Evolutionary conservation across 2,888 invertebrate species (phyloP), one percentile per base, ranked within the genome.

Genomic region (Phania funesta): DNA sequence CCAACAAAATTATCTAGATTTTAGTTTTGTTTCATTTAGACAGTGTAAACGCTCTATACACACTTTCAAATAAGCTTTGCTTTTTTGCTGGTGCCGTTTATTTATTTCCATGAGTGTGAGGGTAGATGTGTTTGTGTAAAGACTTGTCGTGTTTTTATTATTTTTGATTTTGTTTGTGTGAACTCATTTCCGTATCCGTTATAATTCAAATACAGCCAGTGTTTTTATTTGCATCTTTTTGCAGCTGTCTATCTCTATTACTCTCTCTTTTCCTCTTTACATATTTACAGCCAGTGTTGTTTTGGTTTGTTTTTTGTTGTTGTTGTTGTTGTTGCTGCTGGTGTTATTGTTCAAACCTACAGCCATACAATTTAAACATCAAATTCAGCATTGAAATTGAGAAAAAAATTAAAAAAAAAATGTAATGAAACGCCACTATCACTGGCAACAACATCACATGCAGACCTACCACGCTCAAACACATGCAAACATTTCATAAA

Each of bases 131-230:
- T 22, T 32, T 22, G 24, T 52, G 32, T 38, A 3, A 13, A 41
- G 18, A 20, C 24, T 56, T 64, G 50, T 71, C 58, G 56, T 48
- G 48, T n/a, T 71, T 78, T 41, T 79, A 79, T 76, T 76, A 71
- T 65, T 80, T 75, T 70, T 71, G 60, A 71, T 58, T 82, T 74
- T 82, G 68, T 78, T 78, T 82, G 82, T 82, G 74, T 78, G 74
- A 78, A 75, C 74, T 82, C 82, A 78, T 82, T 82, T 82, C 76
- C 81, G 76, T 81, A 77, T 81, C 78, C 82, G 78, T 78, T 78
- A 70, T 75, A 78, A 82, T 78, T 82, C 78, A 82, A 74, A 78
- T 74, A 64, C 74, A 78, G 82, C 64, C 78, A 70, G 78, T 78
- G 70, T 74, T 79, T 78, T 80, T 68, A 74, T 68, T 74, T 67